Evolutionary conservation across 2,113 vertebrate species (phyloP).

Genomic region (Grus americana): DNA sequence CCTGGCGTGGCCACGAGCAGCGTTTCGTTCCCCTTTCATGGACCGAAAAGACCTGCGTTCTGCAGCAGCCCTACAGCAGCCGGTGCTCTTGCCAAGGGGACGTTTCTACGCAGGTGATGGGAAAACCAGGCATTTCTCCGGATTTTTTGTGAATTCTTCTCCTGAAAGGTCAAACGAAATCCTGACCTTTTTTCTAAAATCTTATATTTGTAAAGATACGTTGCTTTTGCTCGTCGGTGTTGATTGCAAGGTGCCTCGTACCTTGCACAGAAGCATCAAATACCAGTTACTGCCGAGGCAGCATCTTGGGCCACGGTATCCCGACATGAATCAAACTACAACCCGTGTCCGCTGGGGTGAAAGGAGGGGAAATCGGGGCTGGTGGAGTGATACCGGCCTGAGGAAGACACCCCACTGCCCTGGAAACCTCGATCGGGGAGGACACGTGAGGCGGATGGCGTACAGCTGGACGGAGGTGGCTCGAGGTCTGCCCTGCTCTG

Average conservation of each 20-base stretch:
- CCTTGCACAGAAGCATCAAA: neutral
- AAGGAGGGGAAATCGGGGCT: neutral
- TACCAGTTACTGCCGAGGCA: neutral
- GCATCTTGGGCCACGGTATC: rapidly evolving
- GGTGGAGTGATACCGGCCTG: neutral
- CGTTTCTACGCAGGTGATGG: rapidly evolving
- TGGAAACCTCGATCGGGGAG: neutral
- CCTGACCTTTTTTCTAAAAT: neutral
- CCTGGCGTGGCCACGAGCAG: neutral
- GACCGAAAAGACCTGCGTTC: too few species aligned
- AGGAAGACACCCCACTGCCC: neutral
- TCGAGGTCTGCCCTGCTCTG: neutral
- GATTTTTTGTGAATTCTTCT: neutral
- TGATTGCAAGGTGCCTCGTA: neutral
- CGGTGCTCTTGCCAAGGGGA: neutral
- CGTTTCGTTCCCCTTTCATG: rapidly evolving
- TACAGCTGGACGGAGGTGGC: rapidly evolving
- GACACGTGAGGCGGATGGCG: neutral
- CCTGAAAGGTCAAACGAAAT: neutral
- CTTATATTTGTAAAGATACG: rapidly evolving
- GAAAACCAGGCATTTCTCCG: neutral
- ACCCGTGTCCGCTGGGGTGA: neutral
- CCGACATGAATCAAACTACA: rapidly evolving
- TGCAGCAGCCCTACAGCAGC: neutral
- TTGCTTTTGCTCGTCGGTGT: neutral